phyloP scores from a whole-genome alignment of 2,797 vertebrate species.

The Miopithecus talapoin region DNA sequence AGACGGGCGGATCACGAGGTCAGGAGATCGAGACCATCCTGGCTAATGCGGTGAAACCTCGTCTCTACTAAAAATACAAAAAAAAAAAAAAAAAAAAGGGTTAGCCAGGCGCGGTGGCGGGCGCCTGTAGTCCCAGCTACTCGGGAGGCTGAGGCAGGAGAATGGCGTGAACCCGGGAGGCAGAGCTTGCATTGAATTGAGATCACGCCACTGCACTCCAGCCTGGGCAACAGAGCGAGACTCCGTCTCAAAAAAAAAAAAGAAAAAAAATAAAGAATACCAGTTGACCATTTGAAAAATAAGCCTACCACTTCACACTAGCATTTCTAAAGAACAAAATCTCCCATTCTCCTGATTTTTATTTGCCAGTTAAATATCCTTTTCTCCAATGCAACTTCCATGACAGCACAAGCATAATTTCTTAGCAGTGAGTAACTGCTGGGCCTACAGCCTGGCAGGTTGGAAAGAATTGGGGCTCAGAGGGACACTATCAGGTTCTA shows the following conservation, averaged over 20 bases:
- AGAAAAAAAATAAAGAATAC: background rate
- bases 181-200: too few species aligned
- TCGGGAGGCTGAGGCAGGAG: too few species aligned
- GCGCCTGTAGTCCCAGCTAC: too few species aligned
- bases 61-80: too few species aligned
- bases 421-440: background rate
- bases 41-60: too few species aligned
- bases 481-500: background rate
- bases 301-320: background rate
- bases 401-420: background rate
- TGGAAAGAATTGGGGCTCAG: background rate
- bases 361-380: slow-evolving; percentile 14
- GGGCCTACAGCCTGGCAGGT: background rate
- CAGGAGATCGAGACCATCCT: too few species aligned
- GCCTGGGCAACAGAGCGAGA: too few species aligned
- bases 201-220: too few species aligned
- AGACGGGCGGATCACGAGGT: too few species aligned
- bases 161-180: too few species aligned
- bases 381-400: background rate
- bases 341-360: background rate
- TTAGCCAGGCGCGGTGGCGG: rapidly evolving
- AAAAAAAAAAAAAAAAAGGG: too few species aligned
- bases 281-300: background rate
- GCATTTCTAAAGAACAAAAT: background rate
- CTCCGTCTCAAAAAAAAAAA: too few species aligned